Evolutionary conservation across 2,113 vertebrate genomes (phyloP).

Genomic region (Lucifuga dentata): DNA sequence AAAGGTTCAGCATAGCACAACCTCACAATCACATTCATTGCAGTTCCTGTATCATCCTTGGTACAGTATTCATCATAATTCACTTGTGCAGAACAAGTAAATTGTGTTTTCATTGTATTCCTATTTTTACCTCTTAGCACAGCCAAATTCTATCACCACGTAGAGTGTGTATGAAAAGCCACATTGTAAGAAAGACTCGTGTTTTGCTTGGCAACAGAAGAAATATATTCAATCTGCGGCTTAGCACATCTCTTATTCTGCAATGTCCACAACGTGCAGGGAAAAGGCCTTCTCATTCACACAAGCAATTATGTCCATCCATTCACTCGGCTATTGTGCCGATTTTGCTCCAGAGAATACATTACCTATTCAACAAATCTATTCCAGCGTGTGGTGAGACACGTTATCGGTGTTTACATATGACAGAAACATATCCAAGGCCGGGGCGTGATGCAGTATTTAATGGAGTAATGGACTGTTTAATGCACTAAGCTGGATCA

Average conservation of each 20-base stretch:
- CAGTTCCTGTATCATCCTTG: too few species aligned
- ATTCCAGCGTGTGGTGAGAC: constrained; percentile 42
- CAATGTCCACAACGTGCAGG: constrained; percentile 36
- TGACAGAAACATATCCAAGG: constrained; percentile 66
- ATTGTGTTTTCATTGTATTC: constrained; percentile 4
- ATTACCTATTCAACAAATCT: constrained; percentile 61
- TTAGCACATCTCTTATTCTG: constrained; percentile 43
- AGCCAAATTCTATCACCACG: constrained; percentile 37
- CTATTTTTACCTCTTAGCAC: constrained; percentile 5
- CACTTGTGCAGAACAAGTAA: constrained; percentile 13
- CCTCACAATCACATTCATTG: background rate
- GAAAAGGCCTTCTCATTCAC: constrained; percentile 48
- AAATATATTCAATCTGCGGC: constrained; percentile 56
- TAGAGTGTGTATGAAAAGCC: constrained; percentile 34
- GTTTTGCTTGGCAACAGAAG: constrained; percentile 67
- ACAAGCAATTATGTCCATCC: constrained; percentile 41
- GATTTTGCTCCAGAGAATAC: constrained; percentile 37
- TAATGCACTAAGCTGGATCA: constrained; percentile 46
- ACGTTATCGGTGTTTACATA: constrained; percentile 59
- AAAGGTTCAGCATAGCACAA: constrained; percentile 21
- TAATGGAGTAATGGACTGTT: constrained; percentile 66
- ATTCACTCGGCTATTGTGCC: constrained; percentile 41
- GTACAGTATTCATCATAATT: too few species aligned
- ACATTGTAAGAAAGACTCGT: constrained; percentile 46
- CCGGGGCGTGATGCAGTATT: constrained; percentile 57